Evolutionary conservation across 1,140 invertebrate genomes (phyloP), one percentile per base, ranked within the genome.

Genomic region (Gryon sp.): DNA sequence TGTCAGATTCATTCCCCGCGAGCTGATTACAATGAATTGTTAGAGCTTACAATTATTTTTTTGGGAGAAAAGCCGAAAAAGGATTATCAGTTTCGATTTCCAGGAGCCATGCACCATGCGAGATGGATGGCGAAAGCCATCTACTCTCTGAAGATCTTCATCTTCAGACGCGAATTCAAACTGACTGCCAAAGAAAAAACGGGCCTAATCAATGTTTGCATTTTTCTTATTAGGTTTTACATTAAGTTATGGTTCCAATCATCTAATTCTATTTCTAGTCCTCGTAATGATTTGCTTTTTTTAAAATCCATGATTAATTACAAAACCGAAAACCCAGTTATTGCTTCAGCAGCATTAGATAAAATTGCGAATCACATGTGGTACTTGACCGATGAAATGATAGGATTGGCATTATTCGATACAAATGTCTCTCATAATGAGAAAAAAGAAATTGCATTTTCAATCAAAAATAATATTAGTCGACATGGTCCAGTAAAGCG

Each of bases 11-110:
- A n/a, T 45, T 12, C 4, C 14, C 9, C 46, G 5, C 32, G 46
- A 52, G 46, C n/a, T 7, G 46, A 32, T 9, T 52, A 52, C 14
- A 34, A 18, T 2, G 26, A 52, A 34, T 4, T 52, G 16, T 32
- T 52, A 24, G 16, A 52, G n/a, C 12, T 52, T 1, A 4, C 30
- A 0, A 52, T 52, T 20, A 4, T 52, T 0, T 6, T 52, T 6
- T 12, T 52, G 5, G 15, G 26, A 34, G 30, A 52, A 34, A 2
- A 18, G 9, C 26, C 46, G 0, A 4, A 8, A 2, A 16, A 11
- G 19, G 14, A 34, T 18, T 34, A 12, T 52, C 0, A 20, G 7
- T 52, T 52, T 19, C 16, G 30, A 34, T 9, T 9, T 28, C 30
- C 46, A 9, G 46, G 28, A 2, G 14, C 26, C 2, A 20, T 32